phyloP scores from a whole-genome alignment of 2,113 vertebrate species.

The Nothocercus nigrocapillus region DNA sequence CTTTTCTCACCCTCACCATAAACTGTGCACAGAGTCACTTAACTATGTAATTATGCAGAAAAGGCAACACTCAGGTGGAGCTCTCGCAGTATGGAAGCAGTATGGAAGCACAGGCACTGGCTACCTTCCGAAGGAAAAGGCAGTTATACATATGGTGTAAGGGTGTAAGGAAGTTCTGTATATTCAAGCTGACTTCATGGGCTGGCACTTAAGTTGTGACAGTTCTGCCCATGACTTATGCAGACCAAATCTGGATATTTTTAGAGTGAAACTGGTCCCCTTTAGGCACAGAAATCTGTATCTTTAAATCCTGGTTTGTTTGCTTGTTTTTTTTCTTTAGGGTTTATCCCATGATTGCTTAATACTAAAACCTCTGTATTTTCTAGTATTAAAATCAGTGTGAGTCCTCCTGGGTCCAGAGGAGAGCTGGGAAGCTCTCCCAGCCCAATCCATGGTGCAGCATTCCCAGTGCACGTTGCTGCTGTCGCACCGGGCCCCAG shows the following conservation, averaged over 20 bases:
- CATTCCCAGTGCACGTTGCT: fast-evolving
- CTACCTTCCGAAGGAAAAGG: neutral
- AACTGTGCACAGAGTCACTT: neutral
- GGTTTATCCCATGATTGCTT: fast-evolving
- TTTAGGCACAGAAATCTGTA: neutral
- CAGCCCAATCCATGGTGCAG: neutral
- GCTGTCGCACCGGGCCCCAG: fast-evolving
- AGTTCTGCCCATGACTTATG: neutral
- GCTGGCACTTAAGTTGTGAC: fast-evolving
- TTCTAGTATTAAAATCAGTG: neutral
- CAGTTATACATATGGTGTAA: neutral
- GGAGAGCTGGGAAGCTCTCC: neutral
- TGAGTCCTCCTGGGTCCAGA: neutral
- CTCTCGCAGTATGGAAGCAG: neutral
- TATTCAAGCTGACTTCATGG: neutral
- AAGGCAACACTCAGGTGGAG: neutral
- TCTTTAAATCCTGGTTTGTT: neutral
- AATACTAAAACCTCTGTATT: neutral
- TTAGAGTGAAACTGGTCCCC: neutral
- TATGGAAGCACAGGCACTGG: neutral
- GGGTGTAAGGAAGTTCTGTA: neutral
- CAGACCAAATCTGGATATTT: neutral
- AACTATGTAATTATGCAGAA: neutral
- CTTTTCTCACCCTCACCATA: neutral
- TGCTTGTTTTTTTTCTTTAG: too few species aligned